Conservation (phyloP, 2,113 vertebrate genomes). For the Nettapus auritus region DNA sequence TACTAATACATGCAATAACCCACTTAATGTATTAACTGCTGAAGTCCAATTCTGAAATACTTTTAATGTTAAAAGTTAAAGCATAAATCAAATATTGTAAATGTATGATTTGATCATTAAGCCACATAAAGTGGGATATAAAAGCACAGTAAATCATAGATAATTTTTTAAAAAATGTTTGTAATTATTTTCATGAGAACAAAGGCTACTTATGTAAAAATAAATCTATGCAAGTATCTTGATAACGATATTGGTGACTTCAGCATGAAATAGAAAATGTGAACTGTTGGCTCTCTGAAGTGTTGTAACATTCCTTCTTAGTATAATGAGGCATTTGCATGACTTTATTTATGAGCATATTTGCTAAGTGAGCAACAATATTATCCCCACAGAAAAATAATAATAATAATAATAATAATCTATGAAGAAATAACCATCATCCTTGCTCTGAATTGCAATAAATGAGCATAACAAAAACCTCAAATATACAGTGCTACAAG, state of each 20-base stretch:
- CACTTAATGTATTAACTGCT: not conserved
- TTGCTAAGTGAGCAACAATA: not conserved
- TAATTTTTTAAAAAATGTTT: not conserved
- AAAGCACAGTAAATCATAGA: not conserved
- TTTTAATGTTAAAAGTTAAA: not conserved
- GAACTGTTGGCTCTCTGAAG: not conserved
- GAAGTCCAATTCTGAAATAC: not conserved
- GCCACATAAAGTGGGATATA: not conserved
- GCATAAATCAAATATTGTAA: not conserved
- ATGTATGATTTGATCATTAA: not conserved
- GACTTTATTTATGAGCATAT: not conserved
- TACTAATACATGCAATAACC: not conserved
- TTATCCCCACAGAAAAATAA: not conserved
- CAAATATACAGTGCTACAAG: not conserved
- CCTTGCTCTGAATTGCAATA: not conserved
- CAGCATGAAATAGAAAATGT: not conserved
- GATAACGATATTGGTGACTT: not conserved
- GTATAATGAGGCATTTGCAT: not conserved
- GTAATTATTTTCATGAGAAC: not conserved
- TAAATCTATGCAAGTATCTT: not conserved
- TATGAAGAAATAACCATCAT: not conserved
- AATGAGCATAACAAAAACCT: not conserved
- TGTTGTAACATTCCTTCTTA: not conserved
- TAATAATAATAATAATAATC: not conserved
- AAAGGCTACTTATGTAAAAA: not conserved